A percentile compares a stretch with the other conserved stretches of the same genome.
Conservation (phyloP, 1,140 invertebrate genomes). For the Drosophila trapezifrons region DNA sequence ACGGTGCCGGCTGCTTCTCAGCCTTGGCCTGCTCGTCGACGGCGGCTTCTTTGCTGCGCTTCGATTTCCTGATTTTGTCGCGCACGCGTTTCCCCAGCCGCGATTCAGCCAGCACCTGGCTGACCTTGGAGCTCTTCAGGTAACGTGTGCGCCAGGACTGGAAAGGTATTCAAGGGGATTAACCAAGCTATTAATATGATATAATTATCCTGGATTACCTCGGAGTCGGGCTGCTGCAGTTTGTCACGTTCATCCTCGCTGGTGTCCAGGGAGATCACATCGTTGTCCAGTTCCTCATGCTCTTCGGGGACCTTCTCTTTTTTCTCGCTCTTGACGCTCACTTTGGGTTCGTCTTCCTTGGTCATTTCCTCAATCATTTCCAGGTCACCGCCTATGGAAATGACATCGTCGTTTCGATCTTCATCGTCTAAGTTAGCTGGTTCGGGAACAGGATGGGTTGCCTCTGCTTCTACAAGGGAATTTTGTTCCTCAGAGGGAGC, state of each 20-base stretch:
- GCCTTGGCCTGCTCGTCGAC: conserved; percentile 35
- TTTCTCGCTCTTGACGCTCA: conserved; percentile 31
- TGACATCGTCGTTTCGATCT: conserved; percentile 82
- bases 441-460: background rate
- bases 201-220: conserved; percentile 37
- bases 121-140: conserved; percentile 86
- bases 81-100: conserved; percentile 86
- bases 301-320: conserved; percentile 20
- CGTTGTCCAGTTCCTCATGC: conserved; percentile 67
- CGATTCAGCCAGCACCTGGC: conserved; percentile 85
- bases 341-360: conserved; percentile 48
- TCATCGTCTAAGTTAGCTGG: conserved; percentile 56
- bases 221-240: conserved; percentile 41
- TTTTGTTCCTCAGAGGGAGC: background rate
- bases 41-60: conserved; percentile 66
- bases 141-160: conserved; percentile 83
- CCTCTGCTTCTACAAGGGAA: background rate
- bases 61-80: conserved; percentile 86
- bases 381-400: conserved; percentile 79
- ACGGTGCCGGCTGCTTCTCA: conserved; percentile 30
- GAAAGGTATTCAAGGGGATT: background rate
- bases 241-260: conserved; percentile 77
- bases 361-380: conserved; percentile 76
- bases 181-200: background rate
- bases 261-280: conserved; percentile 77